Evolutionary conservation across 2,797 vertebrate species (phyloP), one percentile per base, ranked within the genome.

Genomic region (Sebastes baramenuke): DNA sequence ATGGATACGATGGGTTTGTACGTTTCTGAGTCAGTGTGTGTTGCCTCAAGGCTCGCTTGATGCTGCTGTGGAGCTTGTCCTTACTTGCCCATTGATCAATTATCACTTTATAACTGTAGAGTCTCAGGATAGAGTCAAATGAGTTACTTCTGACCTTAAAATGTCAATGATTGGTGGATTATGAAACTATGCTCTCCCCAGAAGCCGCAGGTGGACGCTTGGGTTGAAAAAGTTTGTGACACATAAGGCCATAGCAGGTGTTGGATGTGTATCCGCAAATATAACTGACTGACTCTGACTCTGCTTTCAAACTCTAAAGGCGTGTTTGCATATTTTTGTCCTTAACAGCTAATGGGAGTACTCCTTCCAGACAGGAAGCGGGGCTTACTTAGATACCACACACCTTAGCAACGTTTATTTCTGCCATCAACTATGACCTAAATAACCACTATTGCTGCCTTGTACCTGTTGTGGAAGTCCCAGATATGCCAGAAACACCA

Each of bases 81-180:
- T 68, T 67, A 42, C 69, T 72, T 46, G 70, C 72, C 76, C 73
- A 90, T 94, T 83, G 92, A 91, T 95, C 89, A 88, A 18, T 81
- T 93, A 74, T 91, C 88, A 81, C 80, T 82, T 88, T 78, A 81
- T 80, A 87, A 90, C 72, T 81, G 64, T 13, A 72, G 69, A 61
- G 46, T 60, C 18, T 54, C 42, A 2, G 30, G 4, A 11, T 22
- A 25, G 32, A 72, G 56, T 60, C 46, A 25, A 16, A 60, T 56
- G 16, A 78, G 67, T 67, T 18, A 71, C 62, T 38, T 75, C 71
- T 83, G 83, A 82, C 72, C 75, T 65, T 25, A 54, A 58, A 34
- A 60, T 52, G 74, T 32, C 72, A 70, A 75, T 60, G 55, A 82
- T 74, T 61, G 61, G 55, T 68, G 54, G 62, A 77, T 69, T 70